These are phyloP conservation scores for Cyrtodaria siliqua DNA, from an alignment of 2,888 invertebrate genomes.

Conservation along the genomic window DNA sequence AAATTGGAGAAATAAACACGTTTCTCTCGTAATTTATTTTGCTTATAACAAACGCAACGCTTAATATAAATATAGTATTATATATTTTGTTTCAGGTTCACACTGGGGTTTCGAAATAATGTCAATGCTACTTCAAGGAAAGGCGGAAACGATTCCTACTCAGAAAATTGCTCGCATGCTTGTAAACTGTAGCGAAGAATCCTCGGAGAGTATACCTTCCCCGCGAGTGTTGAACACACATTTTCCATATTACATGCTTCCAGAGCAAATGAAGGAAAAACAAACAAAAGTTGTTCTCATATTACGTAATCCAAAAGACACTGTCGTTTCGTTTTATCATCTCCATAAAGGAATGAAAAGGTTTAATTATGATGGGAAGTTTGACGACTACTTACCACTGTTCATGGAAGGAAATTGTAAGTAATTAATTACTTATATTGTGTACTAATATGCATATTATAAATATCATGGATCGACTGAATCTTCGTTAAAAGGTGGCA, in stretches of 20 bases:
- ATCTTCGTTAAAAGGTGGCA: no score
- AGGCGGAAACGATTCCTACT: slow-evolving; percentile 26
- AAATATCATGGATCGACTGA: no score
- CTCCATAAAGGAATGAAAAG: slow-evolving; percentile 22
- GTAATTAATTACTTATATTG: no score
- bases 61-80: no score
- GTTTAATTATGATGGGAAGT: slow-evolving; percentile 19
- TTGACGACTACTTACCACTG: slow-evolving; percentile 11
- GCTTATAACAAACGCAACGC: no score
- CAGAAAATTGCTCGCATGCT: slow-evolving; percentile 57
- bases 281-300: slow-evolving; percentile 37
- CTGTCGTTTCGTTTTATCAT: slow-evolving; percentile 51
- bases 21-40: no score
- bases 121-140: slow-evolving; percentile 59
- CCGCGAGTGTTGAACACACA: slow-evolving; percentile 65
- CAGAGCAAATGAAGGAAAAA: slow-evolving; percentile 27
- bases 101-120: slow-evolving; percentile 64
- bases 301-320: slow-evolving; percentile 54
- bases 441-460: no score
- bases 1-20: no score
- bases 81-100: slow-evolving; percentile 49
- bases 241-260: slow-evolving; percentile 51
- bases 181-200: slow-evolving; percentile 24
- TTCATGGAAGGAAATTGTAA: slow-evolving; percentile 27
- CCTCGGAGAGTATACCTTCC: slow-evolving; percentile 37